phyloP scores from a whole-genome alignment of 1,140 invertebrate species.

The Brachionus manjavacas region DNA sequence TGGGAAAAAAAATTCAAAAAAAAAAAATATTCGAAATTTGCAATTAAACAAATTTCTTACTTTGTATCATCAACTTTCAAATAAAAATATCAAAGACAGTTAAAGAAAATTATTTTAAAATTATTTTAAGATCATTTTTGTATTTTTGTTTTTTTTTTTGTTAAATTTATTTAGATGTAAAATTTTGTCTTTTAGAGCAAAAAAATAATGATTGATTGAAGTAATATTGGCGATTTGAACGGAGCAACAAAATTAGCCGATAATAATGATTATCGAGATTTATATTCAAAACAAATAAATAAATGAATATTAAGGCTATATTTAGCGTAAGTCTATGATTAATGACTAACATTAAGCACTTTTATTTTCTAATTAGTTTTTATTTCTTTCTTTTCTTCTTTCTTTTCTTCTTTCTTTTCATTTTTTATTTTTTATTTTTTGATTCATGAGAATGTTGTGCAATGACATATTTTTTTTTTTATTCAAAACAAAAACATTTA shows the following conservation, averaged over 20 bases:
- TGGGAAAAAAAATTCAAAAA: no score
- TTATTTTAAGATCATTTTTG: no score
- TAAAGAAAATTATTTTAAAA: no score
- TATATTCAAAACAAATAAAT: slow-evolving; percentile 2
- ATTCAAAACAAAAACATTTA: background rate
- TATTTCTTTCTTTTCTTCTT: background rate
- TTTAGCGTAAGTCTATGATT: background rate
- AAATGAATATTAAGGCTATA: background rate
- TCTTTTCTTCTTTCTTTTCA: no score
- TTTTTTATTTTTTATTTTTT: background rate
- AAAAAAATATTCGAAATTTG: no score
- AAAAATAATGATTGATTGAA: background rate
- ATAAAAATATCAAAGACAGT: no score
- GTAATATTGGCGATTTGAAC: background rate
- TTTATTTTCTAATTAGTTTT: background rate
- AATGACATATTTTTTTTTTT: background rate
- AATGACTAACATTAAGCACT: background rate
- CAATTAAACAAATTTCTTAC: no score
- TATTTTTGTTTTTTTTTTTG: no score
- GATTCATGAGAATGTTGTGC: background rate
- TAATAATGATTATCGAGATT: background rate
- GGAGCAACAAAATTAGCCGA: background rate
- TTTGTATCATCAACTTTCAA: no score
- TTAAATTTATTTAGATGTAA: no score
- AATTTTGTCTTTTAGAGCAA: background rate